Base-by-base conservation (phyloP, 2,888 invertebrate species). In the Cecidostiba fungosa region DNA sequence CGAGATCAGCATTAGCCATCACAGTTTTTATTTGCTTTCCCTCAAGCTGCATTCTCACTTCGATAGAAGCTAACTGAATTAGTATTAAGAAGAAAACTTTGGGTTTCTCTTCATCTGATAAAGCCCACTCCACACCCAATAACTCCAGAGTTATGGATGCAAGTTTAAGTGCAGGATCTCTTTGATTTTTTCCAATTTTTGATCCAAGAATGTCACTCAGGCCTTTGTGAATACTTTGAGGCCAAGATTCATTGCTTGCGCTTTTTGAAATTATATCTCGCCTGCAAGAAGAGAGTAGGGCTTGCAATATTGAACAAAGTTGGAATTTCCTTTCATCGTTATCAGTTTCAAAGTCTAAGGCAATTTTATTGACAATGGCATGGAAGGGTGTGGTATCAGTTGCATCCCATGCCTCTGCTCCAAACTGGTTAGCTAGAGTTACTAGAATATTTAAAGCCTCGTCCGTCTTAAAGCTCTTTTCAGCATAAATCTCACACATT, bases 21-120 rank as follows among this genome's bases (percentile, higher is more conserved):
- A 97, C 96, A 90, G 97, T 95, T 92, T 97, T 97, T 89, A 98
- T 95, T 91, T 96, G 96, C 90, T 97, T 96, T 88, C 98, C 97
- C 91, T 98, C 98, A 87, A 98, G 94, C 89, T 98, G 97, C 98
- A 99, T 98, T 91, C 98, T 95, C 0, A 98, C 97, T 95, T 99
- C 98, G 91, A 98, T 97, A 77, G 98, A 97, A 89, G 97, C 96
- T 84, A 99, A 94, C 92, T 98, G 98, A 84, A 98, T 95, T 36
- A 97, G 93, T 16, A 98, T 94, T 29, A 98, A 94, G 90, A 98
- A 96, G 91, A 98, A 97, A 91, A 97, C 96, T 93, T 97, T 97
- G 84, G 97, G 97, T 89, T 95, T 95, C 86, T 96, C 96, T 89
- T 97, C 97, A 92, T 97, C 97, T 90, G 95, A 95, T 88, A 98